Base-by-base conservation (phyloP, 1,140 invertebrate genomes). In the Pachyrhynchus sulphureomaculatus region DNA sequence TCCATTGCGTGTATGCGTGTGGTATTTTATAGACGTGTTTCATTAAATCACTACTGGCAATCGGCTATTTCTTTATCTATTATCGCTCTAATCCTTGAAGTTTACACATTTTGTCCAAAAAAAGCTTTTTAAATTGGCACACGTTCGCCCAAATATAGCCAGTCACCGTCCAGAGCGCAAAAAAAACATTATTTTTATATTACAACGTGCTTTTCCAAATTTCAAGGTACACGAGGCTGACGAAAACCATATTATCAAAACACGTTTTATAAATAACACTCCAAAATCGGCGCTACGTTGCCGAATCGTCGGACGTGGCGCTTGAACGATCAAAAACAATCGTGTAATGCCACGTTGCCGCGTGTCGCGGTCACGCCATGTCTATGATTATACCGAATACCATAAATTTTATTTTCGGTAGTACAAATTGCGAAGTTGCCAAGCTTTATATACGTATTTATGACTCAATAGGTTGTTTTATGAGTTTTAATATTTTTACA, bases 401-500 rank as follows among this genome's bases (percentile, higher is more conserved):
- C n/a, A n/a, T n/a, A 41, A 12, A 18, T 18, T 18, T 41, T 41
- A 20, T 41, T 41, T 41, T 13, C 12, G 15, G 15, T 41, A 18
- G 37, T 41, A 20, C 17, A 23, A 33, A 13, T 24, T 33, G 52
- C 52, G 52, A 23, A 42, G 52, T 42, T 33, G 42, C 39, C 29
- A 17, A 18, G 18, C 48, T 17, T 23, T 33, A 18, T 29, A 17
- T 39, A 56, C 53, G 53, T 18, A 52, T 24, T 26, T 17, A 24
- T 45, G 53, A 56, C n/a, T 56, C 24, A 54, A 36, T 32, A 41
- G 9, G 21, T 54, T 23, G 32, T 48, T 52, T 52, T 52, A 15
- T 20, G 20, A 6, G 49, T 23, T n/a, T 13, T 12, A 10, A 9
- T 33, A 12, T 37, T 13, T 52, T 52, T 52, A 37, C 23, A 18